A percentile compares a stretch with the other conserved stretches of the same genome.
Conservation (phyloP, 1,140 invertebrate genomes). For the Aphaenogaster rudis region DNA sequence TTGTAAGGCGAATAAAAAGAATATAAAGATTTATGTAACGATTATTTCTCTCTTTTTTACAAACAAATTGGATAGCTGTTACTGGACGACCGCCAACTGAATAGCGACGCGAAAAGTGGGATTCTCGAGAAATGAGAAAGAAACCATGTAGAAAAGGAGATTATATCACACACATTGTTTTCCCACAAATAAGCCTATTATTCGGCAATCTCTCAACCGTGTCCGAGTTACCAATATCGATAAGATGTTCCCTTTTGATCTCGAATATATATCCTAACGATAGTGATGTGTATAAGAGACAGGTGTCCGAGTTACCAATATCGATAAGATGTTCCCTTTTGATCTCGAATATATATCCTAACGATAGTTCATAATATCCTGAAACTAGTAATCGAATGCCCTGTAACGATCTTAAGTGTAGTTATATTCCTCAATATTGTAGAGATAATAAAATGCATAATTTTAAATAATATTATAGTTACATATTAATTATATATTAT, state of each 20-base stretch:
- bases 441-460: neutral
- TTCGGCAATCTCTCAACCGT: neutral
- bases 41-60: slow-evolving; percentile 11
- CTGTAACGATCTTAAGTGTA: neutral
- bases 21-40: slow-evolving; percentile 31
- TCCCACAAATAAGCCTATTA: neutral
- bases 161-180: neutral
- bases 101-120: neutral
- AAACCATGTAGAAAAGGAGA: neutral
- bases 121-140: neutral
- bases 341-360: neutral
- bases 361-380: neutral
- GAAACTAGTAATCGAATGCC: neutral
- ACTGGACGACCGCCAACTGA: slow-evolving; percentile 8
- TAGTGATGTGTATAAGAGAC: too few relatives aligned
- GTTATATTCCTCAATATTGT: neutral
- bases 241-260: neutral
- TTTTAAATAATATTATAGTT: neutral
- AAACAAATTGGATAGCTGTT: slow-evolving; percentile 34
- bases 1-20: neutral
- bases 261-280: neutral
- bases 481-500: neutral
- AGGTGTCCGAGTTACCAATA: neutral
- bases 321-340: neutral
- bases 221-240: neutral